Conservation (phyloP, 2,797 vertebrate genomes). For the Pteronotus mesoamericanus region DNA sequence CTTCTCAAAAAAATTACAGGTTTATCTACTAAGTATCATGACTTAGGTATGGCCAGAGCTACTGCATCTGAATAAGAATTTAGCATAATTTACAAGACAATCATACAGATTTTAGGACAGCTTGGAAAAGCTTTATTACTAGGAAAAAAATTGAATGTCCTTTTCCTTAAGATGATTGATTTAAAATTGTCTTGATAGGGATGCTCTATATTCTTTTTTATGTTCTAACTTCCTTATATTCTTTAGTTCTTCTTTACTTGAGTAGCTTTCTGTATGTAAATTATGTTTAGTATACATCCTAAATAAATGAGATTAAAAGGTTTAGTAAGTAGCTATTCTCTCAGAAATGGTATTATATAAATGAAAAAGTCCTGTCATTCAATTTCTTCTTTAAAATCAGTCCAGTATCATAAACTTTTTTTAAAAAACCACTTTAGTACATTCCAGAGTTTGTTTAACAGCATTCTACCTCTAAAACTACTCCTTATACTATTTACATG, state of each 20-base stretch:
- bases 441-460: neutral
- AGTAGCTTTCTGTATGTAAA: slow-evolving; percentile 51
- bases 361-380: slow-evolving; percentile 11
- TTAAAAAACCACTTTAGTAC: neutral
- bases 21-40: slow-evolving; percentile 3
- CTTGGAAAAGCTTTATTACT: slow-evolving; percentile 51
- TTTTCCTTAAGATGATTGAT: slow-evolving; percentile 22
- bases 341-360: neutral
- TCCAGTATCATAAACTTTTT: neutral
- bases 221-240: slow-evolving; percentile 34
- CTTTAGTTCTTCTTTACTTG: slow-evolving; percentile 36
- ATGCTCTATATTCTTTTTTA: slow-evolving; percentile 13
- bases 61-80: neutral
- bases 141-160: neutral
- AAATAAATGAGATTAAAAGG: slow-evolving; percentile 57
- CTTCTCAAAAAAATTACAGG: neutral
- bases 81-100: slow-evolving; percentile 20
- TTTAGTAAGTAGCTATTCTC: slow-evolving; percentile 26
- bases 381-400: slow-evolving; percentile 1
- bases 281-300: slow-evolving; percentile 59
- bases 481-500: neutral
- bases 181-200: slow-evolving; percentile 8
- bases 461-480: neutral
- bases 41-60: neutral
- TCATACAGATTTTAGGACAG: neutral